These are phyloP conservation scores for Gastrophryne carolinensis DNA, from an alignment of 2,797 vertebrate species.

Conservation along the genomic window DNA sequence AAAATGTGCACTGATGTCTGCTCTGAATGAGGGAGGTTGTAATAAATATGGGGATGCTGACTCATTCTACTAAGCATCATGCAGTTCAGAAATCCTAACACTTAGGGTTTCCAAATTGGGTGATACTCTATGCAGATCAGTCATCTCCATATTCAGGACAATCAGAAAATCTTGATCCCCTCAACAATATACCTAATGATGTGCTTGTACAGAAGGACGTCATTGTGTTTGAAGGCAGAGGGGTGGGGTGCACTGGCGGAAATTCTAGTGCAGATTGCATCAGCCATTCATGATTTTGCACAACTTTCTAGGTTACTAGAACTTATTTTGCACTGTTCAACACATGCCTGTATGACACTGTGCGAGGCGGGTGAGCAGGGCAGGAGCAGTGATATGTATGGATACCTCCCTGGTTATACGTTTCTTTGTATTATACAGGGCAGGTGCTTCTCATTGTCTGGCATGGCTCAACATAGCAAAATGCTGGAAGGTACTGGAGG, in stretches of 20 bases:
- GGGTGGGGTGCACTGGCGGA: conserved; percentile 36
- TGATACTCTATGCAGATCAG: no score
- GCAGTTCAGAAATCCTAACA: no score
- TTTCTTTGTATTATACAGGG: conserved; percentile 38
- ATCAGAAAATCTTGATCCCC: no score
- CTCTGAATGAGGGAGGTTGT: conserved; percentile 47
- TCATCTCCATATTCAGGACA: no score
- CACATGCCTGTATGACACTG: conserved; percentile 60
- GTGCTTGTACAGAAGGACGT: no score
- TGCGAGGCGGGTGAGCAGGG: conserved; percentile 61
- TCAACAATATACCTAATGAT: no score
- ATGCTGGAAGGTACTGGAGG: conserved; percentile 55
- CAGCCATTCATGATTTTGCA: conserved; percentile 68
- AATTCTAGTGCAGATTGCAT: conserved; percentile 61
- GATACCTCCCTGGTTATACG: not conserved
- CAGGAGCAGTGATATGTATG: conserved; percentile 65
- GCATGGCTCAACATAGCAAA: conserved; percentile 43
- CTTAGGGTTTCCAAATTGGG: no score
- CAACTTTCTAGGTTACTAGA: conserved; percentile 62
- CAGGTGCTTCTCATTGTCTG: conserved; percentile 20
- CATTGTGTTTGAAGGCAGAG: conserved; percentile 28
- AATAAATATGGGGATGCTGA: no score
- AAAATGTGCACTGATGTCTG: conserved; percentile 32
- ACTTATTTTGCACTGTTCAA: conserved; percentile 53
- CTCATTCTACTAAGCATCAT: no score